These are phyloP conservation scores for Phrynosoma blainvillii DNA, from an alignment of 2,113 vertebrate species.

Conservation along the genomic window DNA sequence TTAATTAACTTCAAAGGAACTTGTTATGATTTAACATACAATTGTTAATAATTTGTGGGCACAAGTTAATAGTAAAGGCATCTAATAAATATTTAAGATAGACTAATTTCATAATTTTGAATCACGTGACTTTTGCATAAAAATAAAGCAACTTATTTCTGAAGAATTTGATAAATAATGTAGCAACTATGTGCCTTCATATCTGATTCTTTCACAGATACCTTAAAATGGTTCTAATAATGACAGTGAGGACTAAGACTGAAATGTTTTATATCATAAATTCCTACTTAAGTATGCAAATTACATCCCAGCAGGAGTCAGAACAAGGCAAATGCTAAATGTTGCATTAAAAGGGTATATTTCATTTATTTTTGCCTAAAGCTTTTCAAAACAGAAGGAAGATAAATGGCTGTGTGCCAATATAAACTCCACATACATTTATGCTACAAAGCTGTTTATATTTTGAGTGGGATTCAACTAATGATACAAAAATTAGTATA, in stretches of 20 bases:
- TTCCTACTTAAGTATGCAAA: slow-evolving; percentile 13
- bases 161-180: not conserved
- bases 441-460: not conserved
- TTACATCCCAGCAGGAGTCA: slow-evolving; percentile 10
- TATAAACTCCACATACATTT: not conserved
- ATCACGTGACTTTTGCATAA: not conserved
- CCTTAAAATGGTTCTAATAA: not conserved
- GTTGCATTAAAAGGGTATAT: not conserved
- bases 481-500: not conserved
- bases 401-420: not conserved
- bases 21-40: not conserved
- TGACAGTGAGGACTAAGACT: not conserved
- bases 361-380: not conserved
- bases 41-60: slow-evolving; percentile 7
- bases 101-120: not conserved
- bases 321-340: slow-evolving; percentile 12
- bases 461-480: not conserved
- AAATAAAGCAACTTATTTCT: not conserved
- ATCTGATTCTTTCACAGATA: not conserved
- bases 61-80: not conserved
- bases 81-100: not conserved
- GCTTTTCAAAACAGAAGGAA: not conserved
- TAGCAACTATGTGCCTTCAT: not conserved
- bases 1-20: slow-evolving; percentile 23
- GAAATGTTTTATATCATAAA: not conserved